Conservation (phyloP, 2,888 invertebrate genomes). For the Zhuqinia jingwanae region DNA sequence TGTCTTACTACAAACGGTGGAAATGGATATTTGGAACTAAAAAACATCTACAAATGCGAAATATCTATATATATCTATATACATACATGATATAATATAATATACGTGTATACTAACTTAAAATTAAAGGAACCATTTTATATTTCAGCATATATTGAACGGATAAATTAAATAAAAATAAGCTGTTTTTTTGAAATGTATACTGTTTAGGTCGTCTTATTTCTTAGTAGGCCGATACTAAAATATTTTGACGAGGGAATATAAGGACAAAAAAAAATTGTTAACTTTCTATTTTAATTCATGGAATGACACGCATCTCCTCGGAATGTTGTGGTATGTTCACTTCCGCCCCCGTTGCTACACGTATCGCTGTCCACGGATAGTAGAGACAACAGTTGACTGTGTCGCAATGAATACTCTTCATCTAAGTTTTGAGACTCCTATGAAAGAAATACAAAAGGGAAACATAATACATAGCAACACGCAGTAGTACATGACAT, state of each 20-base stretch:
- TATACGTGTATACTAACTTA: background rate
- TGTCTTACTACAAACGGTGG: slow-evolving; percentile 20
- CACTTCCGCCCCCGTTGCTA: slow-evolving; percentile 68
- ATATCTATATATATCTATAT: background rate
- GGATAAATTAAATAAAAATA: too few relatives aligned
- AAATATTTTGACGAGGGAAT: background rate
- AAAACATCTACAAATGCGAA: slow-evolving; percentile 3
- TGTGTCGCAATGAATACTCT: slow-evolving; percentile 58
- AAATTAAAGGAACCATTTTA: slow-evolving; percentile 30
- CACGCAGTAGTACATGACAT: too few relatives aligned
- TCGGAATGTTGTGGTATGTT: slow-evolving; percentile 65
- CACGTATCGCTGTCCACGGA: slow-evolving; percentile 62
- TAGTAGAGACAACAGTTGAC: slow-evolving; percentile 51
- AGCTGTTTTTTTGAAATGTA: slow-evolving; percentile 5
- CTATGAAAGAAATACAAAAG: slow-evolving; percentile 48
- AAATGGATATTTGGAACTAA: slow-evolving; percentile 34
- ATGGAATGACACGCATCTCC: slow-evolving; percentile 70
- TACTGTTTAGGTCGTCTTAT: slow-evolving; percentile 78
- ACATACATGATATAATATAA: too few relatives aligned
- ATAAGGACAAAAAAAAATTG: background rate
- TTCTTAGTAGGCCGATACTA: slow-evolving; percentile 77
- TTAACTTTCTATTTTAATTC: slow-evolving; percentile 50
- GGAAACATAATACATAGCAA: too few relatives aligned
- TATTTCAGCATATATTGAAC: slow-evolving; percentile 4
- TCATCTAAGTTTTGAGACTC: slow-evolving; percentile 66